Base-by-base conservation (phyloP, 2,113 vertebrate genomes). In the Rhinogobius similis region DNA sequence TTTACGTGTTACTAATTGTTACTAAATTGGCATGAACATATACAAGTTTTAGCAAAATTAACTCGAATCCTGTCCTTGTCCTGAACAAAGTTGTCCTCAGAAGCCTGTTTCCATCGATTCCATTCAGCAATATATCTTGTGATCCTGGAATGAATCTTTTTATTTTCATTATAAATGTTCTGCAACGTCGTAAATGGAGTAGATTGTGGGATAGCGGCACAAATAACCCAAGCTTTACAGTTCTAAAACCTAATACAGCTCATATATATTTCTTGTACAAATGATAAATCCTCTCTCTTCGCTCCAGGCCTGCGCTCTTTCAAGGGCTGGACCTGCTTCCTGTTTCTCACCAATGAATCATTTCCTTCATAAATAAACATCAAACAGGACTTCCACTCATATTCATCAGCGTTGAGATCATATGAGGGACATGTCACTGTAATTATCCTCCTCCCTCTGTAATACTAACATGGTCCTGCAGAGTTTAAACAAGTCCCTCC, bases 291-390 rank as follows among this genome's bases (percentile, higher is more conserved):
- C 53, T 73, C 78, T 75, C 64, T 27, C 65, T 76, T 41, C 46
- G 68, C 81, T 82, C 77, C 74, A 39, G 64, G 48, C 38, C 67
- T 52, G 71, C 27, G 7, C 64, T 73, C 63, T n/a, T 24, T 67
- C 12, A 43, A 62, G 61, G 67, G 36, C 59, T 52, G 56, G 44
- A 84, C 77, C 26, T 78, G 73, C 65, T 56, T 72, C 68, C 71
- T 70, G 71, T 86, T 84, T 58, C 75, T 78, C 68, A 70, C 65
- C 48, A 43, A 18, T 88, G 81, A 90, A 86, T 88, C 86, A 89
- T 68, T 83, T 82, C 76, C 76, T 52, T 44, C 64, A 61, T 85
- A 87, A 88, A 86, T 82, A 84, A 80, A 63, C n/a, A 73, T 78
- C 69, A 74, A 67, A 72, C 73, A 52, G 6, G 2, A 58, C 66